Evolutionary conservation across 2,888 invertebrate species (phyloP), one percentile per base, ranked within the genome.

Genomic region (Gordius sp.): DNA sequence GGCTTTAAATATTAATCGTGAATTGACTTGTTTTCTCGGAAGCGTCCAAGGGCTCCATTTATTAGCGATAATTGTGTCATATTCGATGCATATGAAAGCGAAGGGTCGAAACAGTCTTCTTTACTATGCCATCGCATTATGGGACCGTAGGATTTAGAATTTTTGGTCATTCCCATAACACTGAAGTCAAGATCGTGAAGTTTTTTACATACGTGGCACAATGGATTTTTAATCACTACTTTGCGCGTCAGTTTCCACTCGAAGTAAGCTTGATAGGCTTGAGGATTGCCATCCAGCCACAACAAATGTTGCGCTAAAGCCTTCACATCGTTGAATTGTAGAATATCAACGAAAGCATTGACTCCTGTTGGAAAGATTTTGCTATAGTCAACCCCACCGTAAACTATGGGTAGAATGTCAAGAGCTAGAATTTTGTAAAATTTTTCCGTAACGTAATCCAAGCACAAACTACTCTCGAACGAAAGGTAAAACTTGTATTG

Each of bases 381-480:
- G 16, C 2, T 2, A 24, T 52, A 56, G 18, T 41, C 18, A n/a
- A 39, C 59, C 20, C 58, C 57, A 25, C 59, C 59, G 53, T 52
- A 59, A 2, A 59, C 59, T 2, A 59, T 27, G 20, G 59, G 59
- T 2, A 59, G 57, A 24, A 59, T 1, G 13, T 41, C 28, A 20
- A 2, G 2, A 1, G 41, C 2, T n/a, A 59, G 59, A 2, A 57
- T 57, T 27, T 59, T 57, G 28, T 26, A 25, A 55, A 59, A 59
- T 41, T 59, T 59, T 33, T 59, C 59, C 2, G 57, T 58, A 2
- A 59, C 26, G 41, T 59, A 59, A 28, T 58, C 41, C 1, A 13
- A 4, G 28, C 59, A 59, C 1, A 59, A 33, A 23, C 57, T 57
- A 28, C 58, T 58, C 26, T 59, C 58, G 28, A 58, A 59, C 18